Evolutionary conservation across 1,140 invertebrate species (phyloP).

Genomic region (Agrypnia vestita): DNA sequence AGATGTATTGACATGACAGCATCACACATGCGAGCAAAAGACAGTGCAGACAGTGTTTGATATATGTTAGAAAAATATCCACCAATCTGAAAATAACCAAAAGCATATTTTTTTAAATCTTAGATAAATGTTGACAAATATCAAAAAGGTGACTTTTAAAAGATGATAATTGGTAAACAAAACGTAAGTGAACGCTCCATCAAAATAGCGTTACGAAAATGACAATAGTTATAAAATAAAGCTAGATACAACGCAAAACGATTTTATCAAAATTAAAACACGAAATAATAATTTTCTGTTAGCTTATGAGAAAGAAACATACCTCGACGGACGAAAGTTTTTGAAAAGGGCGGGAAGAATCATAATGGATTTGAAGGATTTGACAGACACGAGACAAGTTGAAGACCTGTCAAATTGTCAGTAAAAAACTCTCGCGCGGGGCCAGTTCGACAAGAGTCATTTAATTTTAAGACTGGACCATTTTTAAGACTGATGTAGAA

Average conservation of each 20-base stretch:
- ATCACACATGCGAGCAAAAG: conserved; percentile 83
- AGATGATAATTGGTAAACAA: no score
- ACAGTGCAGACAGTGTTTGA: conserved; percentile 80
- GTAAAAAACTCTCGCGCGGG: neutral
- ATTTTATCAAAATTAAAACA: no score
- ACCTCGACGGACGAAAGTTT: conserved; percentile 30
- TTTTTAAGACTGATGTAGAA: no score
- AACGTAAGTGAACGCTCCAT: no score
- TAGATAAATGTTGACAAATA: no score
- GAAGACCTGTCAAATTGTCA: neutral
- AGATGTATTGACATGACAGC: conserved; percentile 82
- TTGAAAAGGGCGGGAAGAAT: conserved; percentile 39
- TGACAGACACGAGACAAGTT: conserved; percentile 14
- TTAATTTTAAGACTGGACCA: no score
- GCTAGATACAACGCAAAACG: no score
- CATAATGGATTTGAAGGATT: conserved; percentile 11
- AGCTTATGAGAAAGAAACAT: neutral
- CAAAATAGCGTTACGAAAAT: no score
- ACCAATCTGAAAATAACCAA: conserved; percentile 64
- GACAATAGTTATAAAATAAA: no score
- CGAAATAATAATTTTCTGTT: no score
- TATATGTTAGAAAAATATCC: conserved; percentile 67
- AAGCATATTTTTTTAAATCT: neutral
- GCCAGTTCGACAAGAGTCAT: no score
- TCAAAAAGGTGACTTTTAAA: no score